Evolutionary conservation across 2,888 invertebrate species (phyloP).

Genomic region (Drosophila nr. perissopoda): DNA sequence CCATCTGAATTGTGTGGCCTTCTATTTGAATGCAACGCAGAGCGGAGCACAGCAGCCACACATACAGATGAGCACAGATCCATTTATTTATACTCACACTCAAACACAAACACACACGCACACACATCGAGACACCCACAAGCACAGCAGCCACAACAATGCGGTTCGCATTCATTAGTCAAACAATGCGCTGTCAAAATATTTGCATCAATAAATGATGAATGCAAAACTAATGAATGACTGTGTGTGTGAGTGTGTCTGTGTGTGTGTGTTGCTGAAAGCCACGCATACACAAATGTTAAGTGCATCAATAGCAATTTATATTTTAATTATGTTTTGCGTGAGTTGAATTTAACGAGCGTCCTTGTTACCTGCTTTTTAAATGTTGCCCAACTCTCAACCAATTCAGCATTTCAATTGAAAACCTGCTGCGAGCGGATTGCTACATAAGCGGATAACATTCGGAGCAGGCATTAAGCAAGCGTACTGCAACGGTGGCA

Average conservation of each 20-base stretch:
- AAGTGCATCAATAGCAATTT: conserved; percentile 45
- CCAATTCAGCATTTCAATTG: conserved; percentile 3
- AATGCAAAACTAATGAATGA: conserved; percentile 9
- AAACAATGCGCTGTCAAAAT: conserved; percentile 61
- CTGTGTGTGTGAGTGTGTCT: conserved; percentile 3
- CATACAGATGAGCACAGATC: conserved; percentile 18
- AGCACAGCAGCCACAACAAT: conserved; percentile 48
- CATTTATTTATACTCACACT: conserved; percentile 17
- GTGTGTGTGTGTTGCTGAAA: background rate
- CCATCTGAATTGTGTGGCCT: conserved; percentile 27
- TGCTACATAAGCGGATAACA: background rate
- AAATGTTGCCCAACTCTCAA: background rate
- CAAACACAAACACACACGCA: conserved; percentile 8
- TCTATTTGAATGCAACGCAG: conserved; percentile 49
- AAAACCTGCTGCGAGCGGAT: background rate
- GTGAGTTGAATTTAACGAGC: conserved; percentile 21
- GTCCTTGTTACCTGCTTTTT: conserved; percentile 7
- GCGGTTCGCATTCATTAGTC: conserved; percentile 52
- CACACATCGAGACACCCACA: background rate
- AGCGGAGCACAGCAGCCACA: conserved; percentile 9
- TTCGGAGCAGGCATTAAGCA: conserved; percentile 12
- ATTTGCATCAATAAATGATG: conserved; percentile 58
- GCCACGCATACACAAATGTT: conserved; percentile 12
- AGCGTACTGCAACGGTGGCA: conserved; percentile 3
- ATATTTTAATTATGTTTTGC: conserved; percentile 42